Evolutionary conservation across 2,113 vertebrate species (phyloP), one percentile per base, ranked within the genome.

Genomic region (Hippocampus comes): DNA sequence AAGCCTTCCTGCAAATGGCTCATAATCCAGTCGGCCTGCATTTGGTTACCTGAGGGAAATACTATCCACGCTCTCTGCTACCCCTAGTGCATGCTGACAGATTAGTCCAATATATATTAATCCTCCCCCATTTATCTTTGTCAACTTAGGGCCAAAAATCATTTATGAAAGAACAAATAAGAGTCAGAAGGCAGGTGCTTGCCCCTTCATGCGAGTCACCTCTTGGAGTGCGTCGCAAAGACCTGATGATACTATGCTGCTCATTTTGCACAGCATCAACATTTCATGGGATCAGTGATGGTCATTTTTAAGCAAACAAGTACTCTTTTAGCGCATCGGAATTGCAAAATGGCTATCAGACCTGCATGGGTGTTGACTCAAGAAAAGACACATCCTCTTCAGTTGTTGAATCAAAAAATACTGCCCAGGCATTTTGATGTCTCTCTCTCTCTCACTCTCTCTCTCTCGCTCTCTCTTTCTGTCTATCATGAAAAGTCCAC

Each of bases 31-130:
- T 94, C 94, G 91, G 93, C 89, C 93, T 94, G 93, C 84, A 89
- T 92, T 93, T 85, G 71, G 94, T 95, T 96, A 95, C 96, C 96
- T 97, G 94, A 89, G 96, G 96, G 96, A 98, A 97, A 99, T 99
- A 95, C 95, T 93, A 94, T 93, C 94, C 93, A 92, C 90, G 90
- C 91, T 88, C 83, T 82, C 87, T 82, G 83, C 84, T 70, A 83
- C 87, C 90, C 92, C 86, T 73, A 87, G 92, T 89, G 89, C 91
- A 90, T 90, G 91, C 89, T 92, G 89, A 63, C 85, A 94, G 93
- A 94, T 93, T 95, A 92, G 93, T 95, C 93, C 95, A 96, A 98
- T 97, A 96, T 95, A 94, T 96, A 97, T 97, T 99, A 98, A 99
- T 99, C 96, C 94, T 4, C 92, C 25, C 87, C 90, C 95, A 95